These are phyloP conservation scores for Ferdinandea cuprea DNA, from an alignment of 2,888 invertebrate species.

Conservation along the genomic window DNA sequence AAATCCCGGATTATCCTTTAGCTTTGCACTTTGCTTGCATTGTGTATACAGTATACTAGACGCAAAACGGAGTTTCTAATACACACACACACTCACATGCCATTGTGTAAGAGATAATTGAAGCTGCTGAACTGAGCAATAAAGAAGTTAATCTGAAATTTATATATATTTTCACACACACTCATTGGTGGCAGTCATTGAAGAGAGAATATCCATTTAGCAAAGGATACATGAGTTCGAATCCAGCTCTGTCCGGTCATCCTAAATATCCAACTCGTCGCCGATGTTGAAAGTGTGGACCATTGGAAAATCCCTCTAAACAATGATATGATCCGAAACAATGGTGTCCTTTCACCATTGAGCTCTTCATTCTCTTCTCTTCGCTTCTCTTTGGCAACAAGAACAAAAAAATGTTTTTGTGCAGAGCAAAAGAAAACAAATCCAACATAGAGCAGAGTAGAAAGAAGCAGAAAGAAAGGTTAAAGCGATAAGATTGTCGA, in stretches of 20 bases:
- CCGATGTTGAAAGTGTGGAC: constrained; percentile 25
- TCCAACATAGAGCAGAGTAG: too few relatives aligned
- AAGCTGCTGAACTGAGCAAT: constrained; percentile 44
- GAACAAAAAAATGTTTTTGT: too few relatives aligned
- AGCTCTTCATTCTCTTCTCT: constrained; percentile 36
- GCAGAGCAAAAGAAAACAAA: constrained; percentile 9
- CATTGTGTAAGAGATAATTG: constrained; percentile 28
- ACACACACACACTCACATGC: background rate
- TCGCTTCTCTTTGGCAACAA: constrained; percentile 15
- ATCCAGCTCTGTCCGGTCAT: background rate
- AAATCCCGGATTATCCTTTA: constrained; percentile 44
- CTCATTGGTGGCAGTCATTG: background rate
- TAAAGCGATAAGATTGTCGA: constrained; percentile 58
- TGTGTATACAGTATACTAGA: constrained; percentile 28
- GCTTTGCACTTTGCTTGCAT: constrained; percentile 52
- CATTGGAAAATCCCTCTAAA: constrained; percentile 54
- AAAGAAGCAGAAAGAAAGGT: constrained; percentile 29
- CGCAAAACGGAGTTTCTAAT: constrained; percentile 30
- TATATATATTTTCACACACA: constrained; percentile 17
- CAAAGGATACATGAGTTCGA: constrained; percentile 10
- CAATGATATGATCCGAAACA: constrained; percentile 66
- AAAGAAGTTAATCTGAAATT: constrained; percentile 53
- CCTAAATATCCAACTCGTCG: constrained; percentile 34
- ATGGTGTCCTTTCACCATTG: constrained; percentile 53
- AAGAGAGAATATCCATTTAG: constrained; percentile 38